Conservation (phyloP, 2,888 invertebrate genomes). For the Drosophila borborema region DNA sequence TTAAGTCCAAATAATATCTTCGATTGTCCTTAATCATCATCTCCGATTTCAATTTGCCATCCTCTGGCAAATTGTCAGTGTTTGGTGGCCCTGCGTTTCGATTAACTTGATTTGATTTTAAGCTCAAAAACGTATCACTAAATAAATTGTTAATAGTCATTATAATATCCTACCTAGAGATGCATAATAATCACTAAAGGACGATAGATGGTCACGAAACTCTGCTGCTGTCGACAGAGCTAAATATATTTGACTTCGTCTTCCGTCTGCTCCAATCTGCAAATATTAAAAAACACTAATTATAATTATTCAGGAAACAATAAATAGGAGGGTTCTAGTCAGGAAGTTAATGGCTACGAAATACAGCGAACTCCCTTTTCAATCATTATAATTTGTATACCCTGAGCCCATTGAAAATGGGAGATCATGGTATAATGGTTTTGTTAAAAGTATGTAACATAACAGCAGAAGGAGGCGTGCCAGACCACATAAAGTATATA, state of each 20-base stretch:
- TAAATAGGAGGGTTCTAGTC: not conserved
- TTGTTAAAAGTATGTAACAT: no score
- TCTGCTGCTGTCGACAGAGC: conserved; percentile 98
- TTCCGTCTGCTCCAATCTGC: conserved; percentile 98
- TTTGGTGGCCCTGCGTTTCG: conserved; percentile 93
- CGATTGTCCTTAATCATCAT: conserved; percentile 99
- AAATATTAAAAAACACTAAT: conserved; percentile 16
- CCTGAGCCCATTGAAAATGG: no score
- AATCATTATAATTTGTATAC: not conserved
- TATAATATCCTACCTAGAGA: conserved; percentile 88
- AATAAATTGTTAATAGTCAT: not conserved
- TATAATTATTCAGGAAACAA: no score
- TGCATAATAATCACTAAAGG: conserved; percentile 98
- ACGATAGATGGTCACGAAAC: conserved; percentile 97
- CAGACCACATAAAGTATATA: no score
- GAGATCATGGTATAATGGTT: no score
- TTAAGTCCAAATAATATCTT: conserved; percentile 99
- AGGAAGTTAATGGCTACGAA: not conserved
- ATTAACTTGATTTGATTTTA: conserved; percentile 50
- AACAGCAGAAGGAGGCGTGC: no score
- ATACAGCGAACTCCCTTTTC: not conserved
- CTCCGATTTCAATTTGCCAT: conserved; percentile 99
- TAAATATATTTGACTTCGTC: conserved; percentile 98
- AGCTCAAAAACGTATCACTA: conserved; percentile 19
- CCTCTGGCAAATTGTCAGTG: conserved; percentile 98